Conservation (phyloP, 2,113 vertebrate species). For the Etheostoma cragini region DNA sequence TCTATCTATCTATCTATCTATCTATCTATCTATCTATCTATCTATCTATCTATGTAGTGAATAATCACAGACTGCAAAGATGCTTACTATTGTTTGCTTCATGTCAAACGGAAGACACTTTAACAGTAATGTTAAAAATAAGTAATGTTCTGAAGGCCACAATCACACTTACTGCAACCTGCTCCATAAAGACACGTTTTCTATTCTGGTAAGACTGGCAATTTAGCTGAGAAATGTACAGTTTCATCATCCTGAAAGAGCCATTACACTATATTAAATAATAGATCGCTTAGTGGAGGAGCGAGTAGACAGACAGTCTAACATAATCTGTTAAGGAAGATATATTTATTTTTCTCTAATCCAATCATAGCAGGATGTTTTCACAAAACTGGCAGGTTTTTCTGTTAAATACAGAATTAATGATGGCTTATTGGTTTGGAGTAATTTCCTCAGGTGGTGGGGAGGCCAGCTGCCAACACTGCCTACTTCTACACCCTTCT, state of each 20-base stretch:
- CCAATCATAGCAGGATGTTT: slow-evolving; percentile 25
- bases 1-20: too few relatives aligned
- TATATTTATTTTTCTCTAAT: slow-evolving; percentile 17
- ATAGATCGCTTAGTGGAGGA: slow-evolving; percentile 44
- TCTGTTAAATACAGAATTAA: slow-evolving; percentile 48
- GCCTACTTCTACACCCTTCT: slow-evolving; percentile 1
- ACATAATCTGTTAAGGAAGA: slow-evolving; percentile 9
- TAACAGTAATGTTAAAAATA: too few relatives aligned
- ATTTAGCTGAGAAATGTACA: slow-evolving; percentile 21
- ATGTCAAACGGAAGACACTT: not conserved
- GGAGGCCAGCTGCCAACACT: slow-evolving; percentile 22
- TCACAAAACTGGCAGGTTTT: slow-evolving; percentile 8
- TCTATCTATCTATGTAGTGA: too few relatives aligned
- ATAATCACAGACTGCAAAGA: not conserved
- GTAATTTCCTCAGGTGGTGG: slow-evolving; percentile 38
- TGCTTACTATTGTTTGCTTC: not conserved
- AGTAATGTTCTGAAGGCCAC: not conserved
- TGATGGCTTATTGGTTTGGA: slow-evolving; percentile 38
- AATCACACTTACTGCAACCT: not conserved
- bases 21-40: too few relatives aligned
- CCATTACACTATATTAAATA: slow-evolving; percentile 44
- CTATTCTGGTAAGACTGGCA: slow-evolving; percentile 1
- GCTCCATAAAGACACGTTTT: slow-evolving; percentile 23
- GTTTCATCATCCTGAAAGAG: slow-evolving; percentile 39
- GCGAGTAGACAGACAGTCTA: slow-evolving; percentile 19